Conservation (phyloP, 2,113 vertebrate genomes). For the Neolamprologus brichardi region DNA sequence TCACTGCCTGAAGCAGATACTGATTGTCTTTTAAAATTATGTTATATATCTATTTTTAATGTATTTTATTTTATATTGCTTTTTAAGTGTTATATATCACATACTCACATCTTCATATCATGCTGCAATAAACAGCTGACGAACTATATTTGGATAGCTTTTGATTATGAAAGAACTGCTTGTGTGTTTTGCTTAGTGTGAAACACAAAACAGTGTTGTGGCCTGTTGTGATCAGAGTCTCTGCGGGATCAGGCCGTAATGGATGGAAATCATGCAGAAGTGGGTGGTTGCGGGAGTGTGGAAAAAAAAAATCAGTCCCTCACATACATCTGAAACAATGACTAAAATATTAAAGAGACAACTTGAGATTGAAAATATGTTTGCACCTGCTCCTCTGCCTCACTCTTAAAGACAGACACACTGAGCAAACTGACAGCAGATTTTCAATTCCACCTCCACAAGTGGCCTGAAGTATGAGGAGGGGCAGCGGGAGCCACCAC, state of each 20-base stretch:
- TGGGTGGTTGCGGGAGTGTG: neutral
- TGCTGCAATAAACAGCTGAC: neutral
- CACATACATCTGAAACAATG: neutral
- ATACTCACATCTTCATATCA: neutral
- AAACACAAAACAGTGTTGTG: neutral
- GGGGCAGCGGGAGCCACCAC: neutral
- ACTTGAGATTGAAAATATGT: conserved; percentile 17
- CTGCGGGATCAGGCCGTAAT: neutral
- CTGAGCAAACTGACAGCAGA: neutral
- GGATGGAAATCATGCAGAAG: conserved; percentile 26
- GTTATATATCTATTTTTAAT: neutral
- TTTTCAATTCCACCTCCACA: conserved; percentile 40
- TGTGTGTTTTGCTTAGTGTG: neutral
- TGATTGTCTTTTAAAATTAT: neutral
- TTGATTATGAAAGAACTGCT: neutral
- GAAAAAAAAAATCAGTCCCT: neutral
- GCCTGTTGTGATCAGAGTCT: neutral
- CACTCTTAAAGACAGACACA: neutral
- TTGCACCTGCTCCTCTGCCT: conserved; percentile 13
- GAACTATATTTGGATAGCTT: neutral
- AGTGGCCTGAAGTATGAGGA: neutral
- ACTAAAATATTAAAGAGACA: conserved; percentile 13
- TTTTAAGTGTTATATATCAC: neutral
- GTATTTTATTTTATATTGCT: neutral
- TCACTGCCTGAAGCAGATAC: neutral